These are phyloP conservation scores for Halichoerus grypus DNA, from an alignment of 2,113 vertebrate species.

Conservation along the genomic window DNA sequence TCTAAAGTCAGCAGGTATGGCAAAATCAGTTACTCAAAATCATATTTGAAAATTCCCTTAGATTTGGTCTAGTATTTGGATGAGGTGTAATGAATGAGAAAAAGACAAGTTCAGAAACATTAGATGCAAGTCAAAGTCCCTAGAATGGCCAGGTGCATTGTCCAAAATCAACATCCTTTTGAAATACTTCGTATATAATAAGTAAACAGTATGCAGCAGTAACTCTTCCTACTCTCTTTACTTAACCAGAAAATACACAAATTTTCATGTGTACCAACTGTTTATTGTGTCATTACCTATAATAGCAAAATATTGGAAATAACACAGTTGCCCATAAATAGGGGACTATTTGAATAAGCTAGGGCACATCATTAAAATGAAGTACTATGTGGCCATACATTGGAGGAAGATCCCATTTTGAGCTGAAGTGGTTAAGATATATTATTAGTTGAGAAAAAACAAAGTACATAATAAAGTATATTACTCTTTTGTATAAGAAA, in stretches of 20 bases:
- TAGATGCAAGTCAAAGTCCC: background rate
- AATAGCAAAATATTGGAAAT: constrained; percentile 1
- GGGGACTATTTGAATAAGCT: background rate
- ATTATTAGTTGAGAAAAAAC: background rate
- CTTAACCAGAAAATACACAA: background rate
- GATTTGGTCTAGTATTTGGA: background rate
- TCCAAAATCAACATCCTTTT: constrained; percentile 25
- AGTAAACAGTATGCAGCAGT: background rate
- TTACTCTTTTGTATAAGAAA: background rate
- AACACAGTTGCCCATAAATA: background rate
- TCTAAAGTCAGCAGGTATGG: background rate
- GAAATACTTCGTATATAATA: background rate
- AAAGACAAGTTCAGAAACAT: background rate
- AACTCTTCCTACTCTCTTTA: background rate
- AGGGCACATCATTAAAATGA: constrained; percentile 25
- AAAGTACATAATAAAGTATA: background rate
- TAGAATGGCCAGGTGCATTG: background rate
- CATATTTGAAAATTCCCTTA: background rate
- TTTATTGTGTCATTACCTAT: background rate
- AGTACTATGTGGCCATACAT: background rate
- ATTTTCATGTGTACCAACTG: background rate
- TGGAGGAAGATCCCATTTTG: background rate
- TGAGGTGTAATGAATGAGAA: background rate
- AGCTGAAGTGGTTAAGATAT: background rate
- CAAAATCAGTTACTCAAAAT: constrained; percentile 7